Evolutionary conservation across 2,797 vertebrate species (phyloP), one percentile per base, ranked within the genome.

Genomic region (Leptatherina wallacei): DNA sequence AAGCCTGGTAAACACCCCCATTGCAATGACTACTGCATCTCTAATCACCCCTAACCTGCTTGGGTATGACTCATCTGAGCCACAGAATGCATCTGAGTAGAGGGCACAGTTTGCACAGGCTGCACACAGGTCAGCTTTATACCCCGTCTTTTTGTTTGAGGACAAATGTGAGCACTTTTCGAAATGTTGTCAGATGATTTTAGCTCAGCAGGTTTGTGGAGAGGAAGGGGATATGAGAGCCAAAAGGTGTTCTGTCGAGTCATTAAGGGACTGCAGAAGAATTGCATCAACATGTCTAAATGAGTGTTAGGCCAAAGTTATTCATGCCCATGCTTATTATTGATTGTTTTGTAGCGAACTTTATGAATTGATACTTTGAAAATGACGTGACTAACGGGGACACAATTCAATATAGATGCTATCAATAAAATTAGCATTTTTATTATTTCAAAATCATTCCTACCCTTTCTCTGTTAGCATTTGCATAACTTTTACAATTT

Each of bases 21-120:
- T 86, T 85, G 87, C 84, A 63, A 88, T 55, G 52, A 30, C 52
- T 8, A 55, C 85, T 30, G 49, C 73, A 88, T 86, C 77, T 85
- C 77, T 73, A 73, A 78, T 85, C 85, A 86, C 24, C 83, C 83
- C 69, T 30, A 32, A 73, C 80, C 73, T 84, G 84, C 82, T 81
- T 80, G 80, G 62, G 73, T 71, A 63, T 82, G 87, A 89, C 83
- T 90, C 83, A 82, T 88, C 80, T 65, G 83, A 81, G 81, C 71
- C 78, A 65, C 77, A 70, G 69, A 81, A 75, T 71, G 71, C 54
- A 65, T 85, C 71, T 63, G 62, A 71, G 59, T 30, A 24, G 59
- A 76, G 69, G 77, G 65, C 64, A 83, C 73, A 72, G 69, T 80
- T 84, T 85, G 65, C 69, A 83, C 72, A 75, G 76, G 74, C 64